A percentile compares a stretch with the other conserved stretches of the same genome.
Evolutionary conservation across 1,140 invertebrate genomes (phyloP).

Genomic region (Telenomus remus): DNA sequence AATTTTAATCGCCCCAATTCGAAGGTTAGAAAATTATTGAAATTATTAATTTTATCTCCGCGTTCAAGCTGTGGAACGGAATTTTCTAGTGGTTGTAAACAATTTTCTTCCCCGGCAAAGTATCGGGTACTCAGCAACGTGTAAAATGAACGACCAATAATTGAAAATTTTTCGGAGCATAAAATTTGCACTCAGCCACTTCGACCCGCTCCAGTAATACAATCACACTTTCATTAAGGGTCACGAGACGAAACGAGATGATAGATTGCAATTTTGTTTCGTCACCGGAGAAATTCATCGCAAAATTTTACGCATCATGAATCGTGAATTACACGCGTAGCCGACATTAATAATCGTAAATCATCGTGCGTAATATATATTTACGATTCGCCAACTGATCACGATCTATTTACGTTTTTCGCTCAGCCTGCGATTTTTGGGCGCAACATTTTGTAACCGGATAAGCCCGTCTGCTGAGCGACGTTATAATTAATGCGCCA

Average conservation of each 20-base stretch:
- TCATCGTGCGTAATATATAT: constrained; percentile 25
- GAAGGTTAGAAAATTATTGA: too few species aligned
- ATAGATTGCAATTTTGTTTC: background rate
- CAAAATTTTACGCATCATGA: constrained; percentile 26
- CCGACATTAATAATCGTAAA: constrained; percentile 21
- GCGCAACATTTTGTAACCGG: constrained; percentile 13
- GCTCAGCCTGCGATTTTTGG: constrained; percentile 11
- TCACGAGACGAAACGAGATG: too few species aligned
- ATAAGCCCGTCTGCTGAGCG: constrained; percentile 13
- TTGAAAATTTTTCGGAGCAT: too few species aligned
- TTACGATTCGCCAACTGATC: constrained; percentile 23
- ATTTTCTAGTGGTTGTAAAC: too few species aligned
- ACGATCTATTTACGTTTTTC: constrained; percentile 28
- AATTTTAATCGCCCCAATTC: too few species aligned
- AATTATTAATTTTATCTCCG: background rate
- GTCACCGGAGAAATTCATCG: constrained; percentile 8
- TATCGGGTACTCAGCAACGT: too few species aligned
- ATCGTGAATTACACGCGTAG: constrained; percentile 11
- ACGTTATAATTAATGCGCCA: constrained; percentile 45
- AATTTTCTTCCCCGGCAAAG: too few species aligned
- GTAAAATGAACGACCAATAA: too few species aligned
- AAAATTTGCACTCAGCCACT: too few species aligned
- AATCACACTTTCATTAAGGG: too few species aligned
- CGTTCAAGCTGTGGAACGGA: background rate
- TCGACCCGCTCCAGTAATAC: too few species aligned